Base-by-base conservation (phyloP, 1,140 invertebrate genomes). In the Eriocheir sinensis region DNA sequence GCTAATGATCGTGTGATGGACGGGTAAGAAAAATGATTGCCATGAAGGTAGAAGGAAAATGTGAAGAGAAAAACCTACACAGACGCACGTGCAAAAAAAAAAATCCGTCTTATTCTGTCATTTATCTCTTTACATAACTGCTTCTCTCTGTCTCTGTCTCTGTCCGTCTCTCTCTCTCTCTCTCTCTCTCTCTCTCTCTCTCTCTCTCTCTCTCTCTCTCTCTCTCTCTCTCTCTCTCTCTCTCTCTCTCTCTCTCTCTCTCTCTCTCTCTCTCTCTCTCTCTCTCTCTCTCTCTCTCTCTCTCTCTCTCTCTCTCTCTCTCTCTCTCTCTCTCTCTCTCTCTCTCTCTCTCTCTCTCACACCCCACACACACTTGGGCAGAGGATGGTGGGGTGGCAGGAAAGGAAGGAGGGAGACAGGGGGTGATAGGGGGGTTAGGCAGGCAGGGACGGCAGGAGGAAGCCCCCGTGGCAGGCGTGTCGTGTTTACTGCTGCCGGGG, bases 401-500 rank as follows among this genome's bases (percentile, higher is more conserved):
- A n/a, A n/a, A 21, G 60, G 60, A 72, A n/a, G 60, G 60, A 72
- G 60, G 60, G n/a, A 72, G 60, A n/a, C n/a, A n/a, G n/a, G n/a
- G n/a, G n/a, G n/a, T n/a, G n/a, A n/a, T n/a, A n/a, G n/a, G n/a
- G n/a, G n/a, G n/a, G n/a, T n/a, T n/a, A n/a, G n/a, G n/a, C n/a
- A n/a, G 12, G 1, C 21, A 72, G 21, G 60, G 60, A n/a, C 4
- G 60, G 60, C 27, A n/a, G 60, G 60, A 72, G 60, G 60, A 72
- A 72, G 60, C 81, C 34, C 81, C 38, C 38, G 81, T 85, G 81
- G 81, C 85, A 88, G 85, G 90, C 34, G 72, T 36, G 21, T 72
- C 72, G 90, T 91, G 53, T 91, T 72, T 79, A 91, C 90, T 79
- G 90, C 53, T 72, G 40, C 90, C 90, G 90, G 90, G 72, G 90